Evolutionary conservation across 1,140 invertebrate species (phyloP).

Genomic region (Drosophila sucinea): DNA sequence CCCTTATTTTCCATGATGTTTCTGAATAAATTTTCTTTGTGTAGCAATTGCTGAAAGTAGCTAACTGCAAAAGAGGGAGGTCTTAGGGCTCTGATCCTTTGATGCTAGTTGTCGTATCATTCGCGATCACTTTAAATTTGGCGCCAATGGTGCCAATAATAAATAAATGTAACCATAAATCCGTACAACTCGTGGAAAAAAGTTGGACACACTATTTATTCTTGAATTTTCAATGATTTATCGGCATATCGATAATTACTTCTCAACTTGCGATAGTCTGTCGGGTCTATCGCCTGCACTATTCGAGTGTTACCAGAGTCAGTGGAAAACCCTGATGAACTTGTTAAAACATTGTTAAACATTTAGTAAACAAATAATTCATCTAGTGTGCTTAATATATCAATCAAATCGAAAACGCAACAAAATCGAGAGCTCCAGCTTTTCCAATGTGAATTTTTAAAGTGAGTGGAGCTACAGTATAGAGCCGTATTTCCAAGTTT

Average conservation of each 20-base stretch:
- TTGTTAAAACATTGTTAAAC: background rate
- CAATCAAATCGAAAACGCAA: background rate
- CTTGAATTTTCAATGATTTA: too few relatives aligned
- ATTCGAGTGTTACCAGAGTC: background rate
- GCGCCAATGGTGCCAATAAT: too few relatives aligned
- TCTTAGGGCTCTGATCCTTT: too few relatives aligned
- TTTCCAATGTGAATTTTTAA: background rate
- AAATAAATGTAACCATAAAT: too few relatives aligned
- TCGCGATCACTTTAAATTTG: too few relatives aligned
- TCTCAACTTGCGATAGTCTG: too few relatives aligned
- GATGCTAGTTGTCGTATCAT: too few relatives aligned
- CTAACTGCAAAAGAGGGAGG: too few relatives aligned
- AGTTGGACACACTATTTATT: too few relatives aligned
- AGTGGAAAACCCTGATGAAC: conserved; percentile 10
- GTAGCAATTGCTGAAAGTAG: background rate
- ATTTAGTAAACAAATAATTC: conserved; percentile 10
- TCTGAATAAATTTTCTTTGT: conserved; percentile 25
- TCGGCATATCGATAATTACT: too few relatives aligned
- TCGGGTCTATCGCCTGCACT: background rate
- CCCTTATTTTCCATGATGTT: conserved; percentile 41
- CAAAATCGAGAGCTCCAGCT: background rate
- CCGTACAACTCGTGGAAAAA: too few relatives aligned
- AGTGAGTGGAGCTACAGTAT: background rate
- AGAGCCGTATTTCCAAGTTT: background rate
- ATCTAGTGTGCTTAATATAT: conserved; percentile 1